Evolutionary conservation across 2,797 vertebrate species (phyloP), one percentile per base, ranked within the genome.

Genomic region (Tragopan temminckii): DNA sequence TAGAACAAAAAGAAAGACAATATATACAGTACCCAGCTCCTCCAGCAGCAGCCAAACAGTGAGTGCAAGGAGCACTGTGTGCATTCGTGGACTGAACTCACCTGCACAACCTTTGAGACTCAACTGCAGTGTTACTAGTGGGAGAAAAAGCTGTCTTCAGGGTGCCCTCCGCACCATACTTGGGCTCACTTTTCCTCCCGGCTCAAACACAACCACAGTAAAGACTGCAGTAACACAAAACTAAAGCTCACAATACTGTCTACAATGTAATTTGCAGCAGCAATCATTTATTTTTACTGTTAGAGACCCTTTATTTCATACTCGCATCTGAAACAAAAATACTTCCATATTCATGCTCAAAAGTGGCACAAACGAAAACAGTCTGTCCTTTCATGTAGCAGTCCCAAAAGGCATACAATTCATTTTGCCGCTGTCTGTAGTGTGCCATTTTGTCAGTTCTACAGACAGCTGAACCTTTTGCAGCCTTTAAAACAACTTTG

Each of bases 401-500:
- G 35, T 75, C 82, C 62, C 76, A 36, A 81, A 76, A 89, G 62
- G 35, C n/a, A 83, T 3, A 52, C 40, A 59, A 48, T 67, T 92
- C 10, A 58, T 91, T 88, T 88, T 58, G 38, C 33, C 0, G 0
- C 80, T 88, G 43, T 95, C 79, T 94, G 87, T 46, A 57, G 33
- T 8, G 0, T 84, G 59, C 89, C 55, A 76, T 95, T 92, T 92
- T 70, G 46, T 91, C 92, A 89, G 90, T 83, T 94, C 89, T 93
- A 93, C 58, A 92, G 76, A 66, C 59, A 59, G 38, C 71, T 92
- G 86, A 87, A 93, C 66, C 76, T 33, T 79, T 91, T 92, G 80
- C 85, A 91, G 82, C 40, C 74, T 84, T 76, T 91, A 93, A 93
- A 93, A 85, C 59, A 75, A 88, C 58, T 80, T 92, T 89, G 6